Evolutionary conservation across 2,888 invertebrate species (phyloP).

Genomic region (Cryptophagus acutangulus): DNA sequence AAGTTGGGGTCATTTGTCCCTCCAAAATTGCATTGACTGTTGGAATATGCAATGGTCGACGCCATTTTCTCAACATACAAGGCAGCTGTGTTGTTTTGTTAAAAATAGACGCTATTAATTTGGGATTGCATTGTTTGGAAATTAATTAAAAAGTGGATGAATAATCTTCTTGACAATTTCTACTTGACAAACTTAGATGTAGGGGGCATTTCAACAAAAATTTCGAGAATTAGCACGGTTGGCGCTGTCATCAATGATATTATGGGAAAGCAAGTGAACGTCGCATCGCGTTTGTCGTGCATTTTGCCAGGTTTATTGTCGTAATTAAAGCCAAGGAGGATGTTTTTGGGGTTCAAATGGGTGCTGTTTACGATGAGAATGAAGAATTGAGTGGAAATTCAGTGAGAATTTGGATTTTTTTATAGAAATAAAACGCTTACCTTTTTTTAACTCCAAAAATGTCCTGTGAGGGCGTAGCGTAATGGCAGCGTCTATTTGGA

Average conservation of each 20-base stretch:
- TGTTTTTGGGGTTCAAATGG: too few relatives aligned
- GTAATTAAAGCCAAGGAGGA: too few relatives aligned
- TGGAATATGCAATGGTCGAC: too few relatives aligned
- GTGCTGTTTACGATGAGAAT: too few relatives aligned
- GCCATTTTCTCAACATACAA: slow-evolving; percentile 38
- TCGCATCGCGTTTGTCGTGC: too few relatives aligned
- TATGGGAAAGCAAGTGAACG: neutral
- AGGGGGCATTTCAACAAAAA: slow-evolving; percentile 65
- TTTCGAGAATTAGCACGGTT: slow-evolving; percentile 63
- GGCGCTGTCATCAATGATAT: slow-evolving; percentile 58
- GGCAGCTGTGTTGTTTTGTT: slow-evolving; percentile 28
- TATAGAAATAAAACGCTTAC: slow-evolving; percentile 29
- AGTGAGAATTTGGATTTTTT: too few relatives aligned
- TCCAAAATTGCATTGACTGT: neutral
- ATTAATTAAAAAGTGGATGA: slow-evolving; percentile 1
- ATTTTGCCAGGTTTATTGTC: too few relatives aligned
- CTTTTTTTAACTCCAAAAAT: slow-evolving; percentile 50
- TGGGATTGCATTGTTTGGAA: neutral
- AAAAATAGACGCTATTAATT: slow-evolving; percentile 26
- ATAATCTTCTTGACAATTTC: slow-evolving; percentile 41
- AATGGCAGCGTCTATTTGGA: slow-evolving; percentile 45
- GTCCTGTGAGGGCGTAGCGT: slow-evolving; percentile 58
- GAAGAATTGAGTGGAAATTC: too few relatives aligned
- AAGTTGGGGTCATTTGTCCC: too few relatives aligned
- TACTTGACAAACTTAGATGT: slow-evolving; percentile 36